Evolutionary conservation across 2,888 invertebrate genomes (phyloP).

Genomic region (Scaptomyza tumidula): DNA sequence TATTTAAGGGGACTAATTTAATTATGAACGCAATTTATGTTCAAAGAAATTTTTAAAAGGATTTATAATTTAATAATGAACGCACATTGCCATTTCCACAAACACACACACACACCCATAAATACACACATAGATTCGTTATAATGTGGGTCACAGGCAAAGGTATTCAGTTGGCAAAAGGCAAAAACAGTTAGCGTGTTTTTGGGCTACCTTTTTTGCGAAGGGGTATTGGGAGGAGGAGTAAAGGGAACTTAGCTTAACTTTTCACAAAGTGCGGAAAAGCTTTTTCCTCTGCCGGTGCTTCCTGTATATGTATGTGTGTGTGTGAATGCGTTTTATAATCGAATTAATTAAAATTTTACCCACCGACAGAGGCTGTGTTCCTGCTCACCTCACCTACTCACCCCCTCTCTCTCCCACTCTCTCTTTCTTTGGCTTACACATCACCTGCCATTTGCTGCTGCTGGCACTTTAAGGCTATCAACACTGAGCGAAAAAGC

Average conservation of each 20-base stretch:
- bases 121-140: constrained; percentile 9
- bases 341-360: constrained; percentile 78
- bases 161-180: constrained; percentile 2
- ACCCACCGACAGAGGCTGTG: constrained; percentile 48
- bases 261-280: constrained; percentile 55
- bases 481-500: constrained; percentile 29
- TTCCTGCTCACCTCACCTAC: constrained; percentile 1
- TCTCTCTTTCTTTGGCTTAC: background rate
- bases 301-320: constrained; percentile 20
- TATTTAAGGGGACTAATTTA: too few relatives aligned
- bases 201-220: background rate
- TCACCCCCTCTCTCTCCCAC: background rate
- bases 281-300: constrained; percentile 61
- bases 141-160: constrained; percentile 61
- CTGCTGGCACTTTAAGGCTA: constrained; percentile 11
- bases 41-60: constrained; percentile 16
- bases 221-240: background rate
- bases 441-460: background rate
- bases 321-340: constrained; percentile 66
- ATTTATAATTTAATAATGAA: constrained; percentile 19
- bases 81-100: background rate
- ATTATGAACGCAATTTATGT: background rate
- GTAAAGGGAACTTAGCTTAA: background rate
- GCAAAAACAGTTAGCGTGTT: background rate
- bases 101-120: background rate